These are phyloP conservation scores for Hylia prasina DNA, from an alignment of 2,113 vertebrate species.

Conservation along the genomic window DNA sequence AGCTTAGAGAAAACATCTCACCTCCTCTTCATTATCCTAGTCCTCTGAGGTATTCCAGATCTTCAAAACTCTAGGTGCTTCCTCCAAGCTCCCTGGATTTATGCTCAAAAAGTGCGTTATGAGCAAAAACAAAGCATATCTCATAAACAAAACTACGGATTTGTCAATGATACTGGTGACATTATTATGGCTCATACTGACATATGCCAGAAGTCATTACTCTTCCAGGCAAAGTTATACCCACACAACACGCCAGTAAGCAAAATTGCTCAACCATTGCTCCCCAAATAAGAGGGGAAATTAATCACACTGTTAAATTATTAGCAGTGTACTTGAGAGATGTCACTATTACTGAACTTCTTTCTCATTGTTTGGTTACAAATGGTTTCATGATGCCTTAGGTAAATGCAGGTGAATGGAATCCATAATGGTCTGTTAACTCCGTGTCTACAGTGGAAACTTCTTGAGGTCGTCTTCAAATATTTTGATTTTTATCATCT, in stretches of 20 bases:
- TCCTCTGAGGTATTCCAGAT: neutral
- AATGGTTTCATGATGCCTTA: neutral
- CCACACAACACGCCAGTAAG: neutral
- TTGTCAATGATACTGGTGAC: neutral
- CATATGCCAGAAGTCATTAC: neutral
- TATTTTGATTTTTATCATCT: neutral
- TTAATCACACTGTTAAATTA: neutral
- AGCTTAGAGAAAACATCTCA: neutral
- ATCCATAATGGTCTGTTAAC: neutral
- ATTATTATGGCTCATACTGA: neutral
- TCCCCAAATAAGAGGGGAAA: neutral
- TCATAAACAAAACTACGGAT: neutral
- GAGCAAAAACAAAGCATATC: neutral
- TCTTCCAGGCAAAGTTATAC: neutral
- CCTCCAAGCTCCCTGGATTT: neutral
- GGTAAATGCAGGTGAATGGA: neutral
- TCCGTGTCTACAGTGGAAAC: accelerated
- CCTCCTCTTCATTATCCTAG: neutral
- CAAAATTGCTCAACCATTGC: neutral
- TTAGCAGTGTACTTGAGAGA: neutral
- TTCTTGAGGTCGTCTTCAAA: neutral
- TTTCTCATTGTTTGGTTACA: accelerated
- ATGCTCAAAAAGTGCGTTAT: neutral
- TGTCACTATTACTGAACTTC: neutral
- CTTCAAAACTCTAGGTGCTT: neutral